Conservation (phyloP, 2,888 invertebrate genomes). For the Pseudeuparius sepicola region DNA sequence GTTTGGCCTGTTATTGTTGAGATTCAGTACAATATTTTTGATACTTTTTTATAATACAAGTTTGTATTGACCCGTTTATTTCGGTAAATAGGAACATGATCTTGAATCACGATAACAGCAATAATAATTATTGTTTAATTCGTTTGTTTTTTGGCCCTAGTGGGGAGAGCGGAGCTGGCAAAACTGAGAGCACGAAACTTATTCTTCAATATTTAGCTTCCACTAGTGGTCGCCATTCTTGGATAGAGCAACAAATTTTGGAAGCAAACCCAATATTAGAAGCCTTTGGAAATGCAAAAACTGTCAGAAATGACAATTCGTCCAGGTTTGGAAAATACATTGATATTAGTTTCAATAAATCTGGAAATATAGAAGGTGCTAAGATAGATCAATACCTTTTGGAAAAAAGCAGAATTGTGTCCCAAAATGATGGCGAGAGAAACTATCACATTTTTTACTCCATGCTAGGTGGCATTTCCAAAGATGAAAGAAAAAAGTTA, state of each 20-base stretch:
- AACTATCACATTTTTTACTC: slow-evolving; percentile 96
- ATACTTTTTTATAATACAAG: too few species aligned
- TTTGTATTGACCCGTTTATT: too few species aligned
- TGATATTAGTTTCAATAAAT: slow-evolving; percentile 42
- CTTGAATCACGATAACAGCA: too few species aligned
- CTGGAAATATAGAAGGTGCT: slow-evolving; percentile 85
- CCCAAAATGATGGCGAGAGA: slow-evolving; percentile 79
- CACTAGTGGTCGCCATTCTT: slow-evolving; percentile 88
- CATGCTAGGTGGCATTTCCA: slow-evolving; percentile 70
- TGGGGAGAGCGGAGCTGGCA: slow-evolving; percentile 93
- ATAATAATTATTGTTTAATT: too few species aligned
- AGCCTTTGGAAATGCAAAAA: slow-evolving; percentile 96
- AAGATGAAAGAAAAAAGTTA: slow-evolving; percentile 68
- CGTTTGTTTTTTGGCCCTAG: slow-evolving; percentile 42
- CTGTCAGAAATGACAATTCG: slow-evolving; percentile 90
- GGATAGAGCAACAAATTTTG: slow-evolving; percentile 96
- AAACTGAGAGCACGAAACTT: slow-evolving; percentile 92
- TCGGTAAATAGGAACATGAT: too few species aligned
- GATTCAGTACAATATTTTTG: too few species aligned
- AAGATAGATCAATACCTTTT: slow-evolving; percentile 90
- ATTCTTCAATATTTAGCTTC: slow-evolving; percentile 90
- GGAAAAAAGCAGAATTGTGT: slow-evolving; percentile 88
- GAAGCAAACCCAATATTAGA: slow-evolving; percentile 95
- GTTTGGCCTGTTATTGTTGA: too few species aligned
- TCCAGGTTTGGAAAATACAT: slow-evolving; percentile 90